phyloP scores from a whole-genome alignment of 2,113 vertebrate genomes.

The Salminus brasiliensis region DNA sequence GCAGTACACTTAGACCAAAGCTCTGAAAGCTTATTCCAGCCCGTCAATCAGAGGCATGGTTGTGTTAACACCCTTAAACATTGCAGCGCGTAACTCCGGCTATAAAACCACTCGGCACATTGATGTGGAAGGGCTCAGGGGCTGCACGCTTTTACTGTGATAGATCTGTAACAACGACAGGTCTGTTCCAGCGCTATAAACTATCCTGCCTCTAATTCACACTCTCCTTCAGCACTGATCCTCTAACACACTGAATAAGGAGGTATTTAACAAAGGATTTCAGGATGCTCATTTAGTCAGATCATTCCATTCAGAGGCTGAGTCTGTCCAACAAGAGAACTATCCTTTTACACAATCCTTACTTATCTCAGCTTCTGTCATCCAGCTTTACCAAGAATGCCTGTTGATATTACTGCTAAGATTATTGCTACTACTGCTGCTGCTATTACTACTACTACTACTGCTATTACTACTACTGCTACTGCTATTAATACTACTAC shows the following conservation, averaged over 20 bases:
- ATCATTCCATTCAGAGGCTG: too few relatives aligned
- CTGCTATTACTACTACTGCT: too few relatives aligned
- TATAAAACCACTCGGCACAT: slow-evolving; percentile 63
- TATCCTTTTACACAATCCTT: too few relatives aligned
- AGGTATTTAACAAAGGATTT: background rate
- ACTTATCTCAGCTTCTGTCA: too few relatives aligned
- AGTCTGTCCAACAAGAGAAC: too few relatives aligned
- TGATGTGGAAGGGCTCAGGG: slow-evolving; percentile 25
- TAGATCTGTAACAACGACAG: slow-evolving; percentile 7
- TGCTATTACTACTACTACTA: too few relatives aligned
- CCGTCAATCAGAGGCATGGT: slow-evolving; percentile 38
- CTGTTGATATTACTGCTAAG: too few relatives aligned
- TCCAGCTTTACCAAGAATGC: too few relatives aligned
- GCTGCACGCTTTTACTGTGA: slow-evolving; percentile 22
- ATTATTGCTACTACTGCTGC: too few relatives aligned
- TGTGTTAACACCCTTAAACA: slow-evolving; percentile 62
- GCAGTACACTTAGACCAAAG: background rate
- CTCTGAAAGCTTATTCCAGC: slow-evolving; percentile 33
- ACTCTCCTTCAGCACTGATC: background rate
- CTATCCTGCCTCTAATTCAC: slow-evolving; percentile 1
- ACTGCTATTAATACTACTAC: too few relatives aligned
- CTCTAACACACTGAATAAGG: background rate
- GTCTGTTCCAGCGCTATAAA: background rate
- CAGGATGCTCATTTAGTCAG: too few relatives aligned
- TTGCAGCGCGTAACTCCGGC: slow-evolving; percentile 59